phyloP scores from a whole-genome alignment of 2,888 invertebrate genomes.

The Alviniconcha strummeri region DNA sequence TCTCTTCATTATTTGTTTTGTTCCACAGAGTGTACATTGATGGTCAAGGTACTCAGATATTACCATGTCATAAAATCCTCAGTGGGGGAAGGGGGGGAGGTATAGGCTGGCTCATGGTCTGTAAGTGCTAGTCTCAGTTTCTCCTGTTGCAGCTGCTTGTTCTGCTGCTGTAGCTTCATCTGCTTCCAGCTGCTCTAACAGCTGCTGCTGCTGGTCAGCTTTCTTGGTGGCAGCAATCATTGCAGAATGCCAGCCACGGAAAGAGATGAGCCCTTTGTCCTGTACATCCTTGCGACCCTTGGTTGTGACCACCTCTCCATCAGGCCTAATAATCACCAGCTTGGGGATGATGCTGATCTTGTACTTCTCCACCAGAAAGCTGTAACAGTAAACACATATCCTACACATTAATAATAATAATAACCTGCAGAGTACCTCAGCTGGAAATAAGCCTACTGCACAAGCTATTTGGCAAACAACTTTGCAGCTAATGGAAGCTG shows the following conservation, averaged over 20 bases:
- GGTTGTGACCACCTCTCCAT: conserved; percentile 72
- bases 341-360: conserved; percentile 74
- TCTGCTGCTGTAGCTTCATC: neutral
- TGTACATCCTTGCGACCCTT: conserved; percentile 74
- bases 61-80: too few species aligned
- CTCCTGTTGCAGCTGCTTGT: too few species aligned
- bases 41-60: too few species aligned
- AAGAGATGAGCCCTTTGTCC: conserved; percentile 62
- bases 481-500: neutral
- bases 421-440: too few species aligned
- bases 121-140: too few species aligned
- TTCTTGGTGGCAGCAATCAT: conserved; percentile 36
- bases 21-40: too few species aligned
- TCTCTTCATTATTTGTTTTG: too few species aligned
- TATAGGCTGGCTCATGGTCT: too few species aligned
- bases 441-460: too few species aligned
- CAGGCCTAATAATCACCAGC: conserved; percentile 72
- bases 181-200: conserved; percentile 13
- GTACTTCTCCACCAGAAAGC: conserved; percentile 71
- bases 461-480: too few species aligned
- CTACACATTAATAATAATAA: too few species aligned
- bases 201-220: conserved; percentile 39
- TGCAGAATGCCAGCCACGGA: conserved; percentile 54
- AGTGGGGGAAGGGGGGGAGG: too few species aligned
- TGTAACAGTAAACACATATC: conserved; percentile 47